Conservation (phyloP, 2,797 vertebrate species). For the Oreonectes daqikongensis region DNA sequence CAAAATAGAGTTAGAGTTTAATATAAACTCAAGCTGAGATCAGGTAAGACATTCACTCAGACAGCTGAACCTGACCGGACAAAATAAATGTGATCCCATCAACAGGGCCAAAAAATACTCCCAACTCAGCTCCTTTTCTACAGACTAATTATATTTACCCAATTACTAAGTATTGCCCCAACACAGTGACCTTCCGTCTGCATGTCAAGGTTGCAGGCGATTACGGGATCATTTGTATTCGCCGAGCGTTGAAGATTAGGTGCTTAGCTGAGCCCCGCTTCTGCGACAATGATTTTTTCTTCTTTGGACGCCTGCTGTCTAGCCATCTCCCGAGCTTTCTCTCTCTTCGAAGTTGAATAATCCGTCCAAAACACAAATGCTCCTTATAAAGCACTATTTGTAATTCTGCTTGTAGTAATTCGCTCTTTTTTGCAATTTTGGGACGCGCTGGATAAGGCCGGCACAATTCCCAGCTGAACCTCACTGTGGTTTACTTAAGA, state of each 20-base stretch:
- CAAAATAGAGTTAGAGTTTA: too few species aligned
- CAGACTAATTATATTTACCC: conserved; percentile 74
- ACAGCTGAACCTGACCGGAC: too few species aligned
- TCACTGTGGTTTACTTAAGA: conserved; percentile 65
- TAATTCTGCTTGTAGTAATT: conserved; percentile 56
- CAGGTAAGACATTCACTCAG: too few species aligned
- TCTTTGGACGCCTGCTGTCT: conserved; percentile 25
- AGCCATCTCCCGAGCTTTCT: conserved; percentile 16
- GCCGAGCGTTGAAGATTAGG: conserved; percentile 75
- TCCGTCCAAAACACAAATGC: conserved; percentile 51
- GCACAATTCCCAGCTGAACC: conserved; percentile 36
- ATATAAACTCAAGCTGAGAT: too few species aligned
- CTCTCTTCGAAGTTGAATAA: conserved; percentile 33
- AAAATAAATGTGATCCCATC: too few species aligned
- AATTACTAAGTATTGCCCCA: conserved; percentile 51
- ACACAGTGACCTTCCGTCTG: conserved; percentile 59
- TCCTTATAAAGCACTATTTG: conserved; percentile 68
- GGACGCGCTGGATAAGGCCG: conserved; percentile 50
- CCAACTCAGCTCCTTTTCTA: conserved; percentile 60
- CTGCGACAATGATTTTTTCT: conserved; percentile 43
- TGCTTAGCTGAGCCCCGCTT: conserved; percentile 71
- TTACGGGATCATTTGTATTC: conserved; percentile 77
- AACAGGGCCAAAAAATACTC: too few species aligned
- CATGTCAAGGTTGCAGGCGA: conserved; percentile 76
- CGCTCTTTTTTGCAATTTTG: conserved; percentile 61